phyloP scores from a whole-genome alignment of 2,113 vertebrate species.

The Irena cyanogastra region DNA sequence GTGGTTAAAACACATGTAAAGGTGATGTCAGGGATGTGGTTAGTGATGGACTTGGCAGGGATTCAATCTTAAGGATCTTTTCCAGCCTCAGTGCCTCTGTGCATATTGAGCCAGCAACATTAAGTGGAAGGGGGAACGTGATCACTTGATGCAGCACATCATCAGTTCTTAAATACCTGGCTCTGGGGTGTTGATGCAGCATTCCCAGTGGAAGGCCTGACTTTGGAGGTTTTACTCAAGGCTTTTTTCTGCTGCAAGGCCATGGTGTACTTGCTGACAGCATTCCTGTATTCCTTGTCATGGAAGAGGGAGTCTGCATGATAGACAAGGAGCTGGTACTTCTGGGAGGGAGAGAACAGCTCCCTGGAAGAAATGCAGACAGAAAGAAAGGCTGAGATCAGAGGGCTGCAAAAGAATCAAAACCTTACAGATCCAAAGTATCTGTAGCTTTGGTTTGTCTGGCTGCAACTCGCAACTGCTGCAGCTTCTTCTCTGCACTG shows the following conservation, averaged over 20 bases:
- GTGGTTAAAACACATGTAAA: not conserved
- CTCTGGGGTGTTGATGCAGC: conserved; percentile 85
- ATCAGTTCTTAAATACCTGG: conserved; percentile 75
- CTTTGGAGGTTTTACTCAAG: conserved; percentile 96
- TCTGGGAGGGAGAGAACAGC: conserved; percentile 92
- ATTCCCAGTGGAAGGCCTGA: conserved; percentile 90
- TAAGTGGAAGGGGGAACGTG: accelerated
- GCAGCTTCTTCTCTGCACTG: not conserved
- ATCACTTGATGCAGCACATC: not conserved
- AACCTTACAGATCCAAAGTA: not conserved
- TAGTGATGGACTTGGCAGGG: not conserved
- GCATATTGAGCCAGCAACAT: not conserved
- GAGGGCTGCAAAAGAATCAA: not conserved
- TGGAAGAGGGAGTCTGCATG: conserved; percentile 97
- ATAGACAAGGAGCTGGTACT: conserved; percentile 96
- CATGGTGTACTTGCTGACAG: conserved; percentile 96
- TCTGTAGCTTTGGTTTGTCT: not conserved
- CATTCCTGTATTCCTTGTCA: conserved; percentile 96
- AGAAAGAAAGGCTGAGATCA: not conserved
- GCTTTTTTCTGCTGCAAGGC: conserved; percentile 98
- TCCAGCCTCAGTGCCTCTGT: not conserved
- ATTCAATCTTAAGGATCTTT: not conserved
- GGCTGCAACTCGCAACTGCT: not conserved
- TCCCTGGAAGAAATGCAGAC: conserved; percentile 75
- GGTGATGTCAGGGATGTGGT: not conserved